Conservation (phyloP, 2,797 vertebrate species). For the Yasuhikotakia modesta region DNA sequence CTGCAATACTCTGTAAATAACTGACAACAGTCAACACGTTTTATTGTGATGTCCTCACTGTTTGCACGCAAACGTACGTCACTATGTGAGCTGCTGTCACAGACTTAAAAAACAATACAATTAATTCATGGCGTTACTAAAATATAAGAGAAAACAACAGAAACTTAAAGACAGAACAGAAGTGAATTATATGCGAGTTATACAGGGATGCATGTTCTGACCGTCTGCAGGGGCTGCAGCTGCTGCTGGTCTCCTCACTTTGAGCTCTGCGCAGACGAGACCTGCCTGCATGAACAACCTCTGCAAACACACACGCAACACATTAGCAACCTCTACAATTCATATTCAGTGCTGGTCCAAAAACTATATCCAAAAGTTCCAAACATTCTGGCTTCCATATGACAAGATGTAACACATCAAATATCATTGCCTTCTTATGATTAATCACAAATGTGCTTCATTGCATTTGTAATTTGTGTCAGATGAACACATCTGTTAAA, state of each 20-base stretch:
- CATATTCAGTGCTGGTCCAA: background rate
- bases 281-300: slow-evolving; percentile 71
- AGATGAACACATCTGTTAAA: background rate
- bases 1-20: too few species aligned
- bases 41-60: too few species aligned
- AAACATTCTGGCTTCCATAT: too few species aligned
- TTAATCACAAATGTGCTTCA: background rate
- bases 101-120: background rate
- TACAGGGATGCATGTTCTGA: slow-evolving; percentile 46
- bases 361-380: background rate
- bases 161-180: background rate
- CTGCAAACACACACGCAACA: slow-evolving; percentile 60
- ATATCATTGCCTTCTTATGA: too few species aligned
- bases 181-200: background rate
- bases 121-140: background rate
- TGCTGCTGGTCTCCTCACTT: slow-evolving; percentile 72
- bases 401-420: too few species aligned
- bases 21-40: too few species aligned
- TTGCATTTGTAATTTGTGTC: background rate
- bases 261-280: slow-evolving; percentile 73
- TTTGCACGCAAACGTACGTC: too few species aligned
- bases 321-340: background rate
- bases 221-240: slow-evolving; percentile 66
- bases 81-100: background rate
- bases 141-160: background rate